Percentiles rank a stretch among this genome's conserved stretches.
Conservation (phyloP, 2,113 vertebrate species). For the Takifugu flavidus region DNA sequence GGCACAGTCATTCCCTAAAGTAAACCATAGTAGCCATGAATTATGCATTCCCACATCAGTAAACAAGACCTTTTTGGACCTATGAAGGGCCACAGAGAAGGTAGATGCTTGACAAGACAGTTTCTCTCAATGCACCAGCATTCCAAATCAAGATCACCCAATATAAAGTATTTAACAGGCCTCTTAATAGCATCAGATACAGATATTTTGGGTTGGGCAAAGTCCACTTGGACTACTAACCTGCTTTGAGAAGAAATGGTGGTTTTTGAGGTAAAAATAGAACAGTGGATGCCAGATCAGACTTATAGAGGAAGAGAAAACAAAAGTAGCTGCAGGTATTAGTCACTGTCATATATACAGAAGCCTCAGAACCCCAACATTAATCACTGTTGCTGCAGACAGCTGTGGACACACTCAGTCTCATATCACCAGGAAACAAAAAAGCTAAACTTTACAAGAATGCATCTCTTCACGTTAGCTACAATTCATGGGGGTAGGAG, state of each 20-base stretch:
- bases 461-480: slow-evolving; percentile 15
- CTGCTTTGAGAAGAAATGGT: slow-evolving; percentile 53
- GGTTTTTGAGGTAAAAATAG: slow-evolving; percentile 44
- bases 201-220: slow-evolving; percentile 19
- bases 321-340: slow-evolving; percentile 43
- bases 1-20: slow-evolving; percentile 57
- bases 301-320: slow-evolving; percentile 28
- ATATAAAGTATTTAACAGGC: neutral
- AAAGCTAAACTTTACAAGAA: slow-evolving; percentile 12
- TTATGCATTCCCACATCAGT: slow-evolving; percentile 63
- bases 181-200: slow-evolving; percentile 5
- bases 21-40: slow-evolving; percentile 62
- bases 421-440: slow-evolving; percentile 12
- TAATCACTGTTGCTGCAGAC: slow-evolving; percentile 41
- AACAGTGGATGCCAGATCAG: slow-evolving; percentile 59
- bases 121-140: neutral
- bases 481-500: neutral
- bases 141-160: neutral
- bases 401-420: slow-evolving; percentile 20
- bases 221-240: slow-evolving; percentile 63
- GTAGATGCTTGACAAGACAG: neutral
- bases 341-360: slow-evolving; percentile 66
- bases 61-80: slow-evolving; percentile 62
- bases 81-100: slow-evolving; percentile 21
- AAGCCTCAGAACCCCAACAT: slow-evolving; percentile 46